A percentile compares a stretch with the other conserved stretches of the same genome.
Evolutionary conservation across 2,797 vertebrate species (phyloP).

Genomic region (Pseudochaenichthys georgianus): DNA sequence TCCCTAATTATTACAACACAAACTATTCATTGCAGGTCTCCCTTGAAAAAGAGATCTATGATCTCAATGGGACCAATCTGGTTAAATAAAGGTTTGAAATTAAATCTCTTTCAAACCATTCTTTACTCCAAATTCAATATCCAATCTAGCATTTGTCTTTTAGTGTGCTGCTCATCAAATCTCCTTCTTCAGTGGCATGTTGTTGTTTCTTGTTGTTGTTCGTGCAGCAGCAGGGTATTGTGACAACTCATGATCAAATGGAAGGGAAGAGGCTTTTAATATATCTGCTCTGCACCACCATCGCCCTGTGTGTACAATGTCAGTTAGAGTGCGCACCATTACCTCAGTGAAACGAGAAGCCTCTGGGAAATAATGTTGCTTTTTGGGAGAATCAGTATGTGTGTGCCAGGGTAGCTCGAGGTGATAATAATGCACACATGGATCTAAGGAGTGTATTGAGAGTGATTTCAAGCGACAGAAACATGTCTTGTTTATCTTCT

Average conservation of each 20-base stretch:
- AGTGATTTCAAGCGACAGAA: not conserved
- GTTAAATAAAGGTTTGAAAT: no score
- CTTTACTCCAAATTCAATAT: not conserved
- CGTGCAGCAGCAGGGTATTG: not conserved
- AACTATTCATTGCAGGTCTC: no score
- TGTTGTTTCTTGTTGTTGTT: constrained; percentile 19
- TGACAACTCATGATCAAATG: constrained; percentile 13
- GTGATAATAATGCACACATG: not conserved
- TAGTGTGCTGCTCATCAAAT: not conserved
- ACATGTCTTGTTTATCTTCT: not conserved
- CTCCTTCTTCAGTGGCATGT: not conserved
- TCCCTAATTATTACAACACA: not conserved
- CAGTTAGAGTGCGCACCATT: constrained; percentile 8
- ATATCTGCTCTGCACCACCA: constrained; percentile 1
- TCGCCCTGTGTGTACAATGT: not conserved
- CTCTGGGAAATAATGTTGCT: not conserved
- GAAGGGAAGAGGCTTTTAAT: constrained; percentile 5
- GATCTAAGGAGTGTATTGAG: not conserved
- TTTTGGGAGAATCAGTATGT: not conserved
- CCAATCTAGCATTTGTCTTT: not conserved
- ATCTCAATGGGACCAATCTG: no score
- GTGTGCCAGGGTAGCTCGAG: not conserved
- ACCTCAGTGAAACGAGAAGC: constrained; percentile 9
- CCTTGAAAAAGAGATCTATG: no score
- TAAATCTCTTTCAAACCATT: not conserved